Evolutionary conservation across 2,113 vertebrate species (phyloP).

Genomic region (Oxyruncus cristatus): DNA sequence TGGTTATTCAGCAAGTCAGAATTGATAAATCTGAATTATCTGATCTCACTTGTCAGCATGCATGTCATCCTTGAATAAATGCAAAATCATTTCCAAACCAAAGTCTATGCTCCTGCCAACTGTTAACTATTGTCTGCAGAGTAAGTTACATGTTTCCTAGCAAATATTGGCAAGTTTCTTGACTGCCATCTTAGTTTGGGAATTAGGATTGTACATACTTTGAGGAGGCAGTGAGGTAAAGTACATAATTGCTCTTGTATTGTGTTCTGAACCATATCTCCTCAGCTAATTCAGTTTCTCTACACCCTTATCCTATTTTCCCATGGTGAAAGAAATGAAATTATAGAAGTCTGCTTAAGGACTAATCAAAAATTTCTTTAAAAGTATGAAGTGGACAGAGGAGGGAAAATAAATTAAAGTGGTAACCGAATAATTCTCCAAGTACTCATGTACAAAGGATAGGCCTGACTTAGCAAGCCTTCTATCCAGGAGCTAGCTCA

Average conservation of each 20-base stretch:
- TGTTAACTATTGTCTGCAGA: slow-evolving; percentile 19
- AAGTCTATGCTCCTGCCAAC: slow-evolving; percentile 39
- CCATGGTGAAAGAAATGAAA: not conserved
- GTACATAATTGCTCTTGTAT: not conserved
- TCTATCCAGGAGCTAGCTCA: not conserved
- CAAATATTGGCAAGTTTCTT: slow-evolving; percentile 21
- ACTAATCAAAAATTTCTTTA: not conserved
- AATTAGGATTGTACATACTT: slow-evolving; percentile 23
- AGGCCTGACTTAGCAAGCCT: not conserved
- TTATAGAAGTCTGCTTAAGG: not conserved
- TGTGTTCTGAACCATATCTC: not conserved
- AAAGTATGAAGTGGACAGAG: not conserved
- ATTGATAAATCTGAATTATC: slow-evolving; percentile 55
- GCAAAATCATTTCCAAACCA: slow-evolving; percentile 62
- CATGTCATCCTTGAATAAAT: slow-evolving; percentile 55
- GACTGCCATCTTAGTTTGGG: slow-evolving; percentile 38
- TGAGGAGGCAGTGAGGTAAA: not conserved
- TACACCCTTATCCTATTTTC: not conserved
- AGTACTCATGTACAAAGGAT: rapidly evolving
- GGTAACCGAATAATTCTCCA: not conserved
- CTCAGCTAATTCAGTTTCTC: not conserved
- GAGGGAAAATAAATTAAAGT: not conserved
- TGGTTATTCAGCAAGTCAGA: slow-evolving; percentile 59
- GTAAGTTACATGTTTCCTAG: slow-evolving; percentile 33
- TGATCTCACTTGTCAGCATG: slow-evolving; percentile 37